Percentiles rank a stretch among this genome's conserved stretches.
phyloP scores from a whole-genome alignment of 2,113 vertebrate species.

The Oryzias javanicus region DNA sequence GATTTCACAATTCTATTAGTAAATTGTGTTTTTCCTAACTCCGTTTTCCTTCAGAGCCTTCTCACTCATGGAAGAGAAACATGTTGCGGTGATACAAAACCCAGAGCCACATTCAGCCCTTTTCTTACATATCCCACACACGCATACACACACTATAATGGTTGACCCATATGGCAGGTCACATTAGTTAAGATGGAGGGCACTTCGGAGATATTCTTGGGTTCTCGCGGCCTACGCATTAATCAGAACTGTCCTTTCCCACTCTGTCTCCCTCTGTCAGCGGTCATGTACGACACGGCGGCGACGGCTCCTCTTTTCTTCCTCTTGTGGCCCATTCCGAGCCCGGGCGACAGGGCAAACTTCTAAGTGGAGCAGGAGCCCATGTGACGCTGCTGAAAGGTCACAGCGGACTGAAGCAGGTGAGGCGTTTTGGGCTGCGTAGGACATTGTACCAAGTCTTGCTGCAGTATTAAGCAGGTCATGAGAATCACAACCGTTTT shows the following conservation, averaged over 20 bases:
- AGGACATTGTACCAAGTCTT: background rate
- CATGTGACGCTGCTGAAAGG: constrained; percentile 6
- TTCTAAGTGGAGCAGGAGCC: constrained; percentile 31
- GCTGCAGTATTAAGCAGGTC: background rate
- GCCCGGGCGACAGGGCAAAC: constrained; percentile 10
- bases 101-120: constrained; percentile 7
- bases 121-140: constrained; percentile 11
- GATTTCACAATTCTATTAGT: too few species aligned
- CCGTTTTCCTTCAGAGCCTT: background rate
- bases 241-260: constrained; percentile 60
- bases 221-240: constrained; percentile 62
- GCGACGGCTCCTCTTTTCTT: constrained; percentile 30
- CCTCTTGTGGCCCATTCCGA: constrained; percentile 15
- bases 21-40: background rate
- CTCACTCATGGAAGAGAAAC: too few species aligned
- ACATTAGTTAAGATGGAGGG: constrained; percentile 72
- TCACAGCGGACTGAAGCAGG: constrained; percentile 14
- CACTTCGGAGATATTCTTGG: constrained; percentile 72
- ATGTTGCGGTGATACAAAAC: background rate
- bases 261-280: constrained; percentile 59
- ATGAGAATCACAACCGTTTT: background rate
- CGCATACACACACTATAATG: constrained; percentile 35
- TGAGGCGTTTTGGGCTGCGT: constrained; percentile 7
- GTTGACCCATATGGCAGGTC: constrained; percentile 72
- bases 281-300: constrained; percentile 42